Evolutionary conservation across 2,888 invertebrate genomes (phyloP), one percentile per base, ranked within the genome.

Genomic region (Odontomyia ornata): DNA sequence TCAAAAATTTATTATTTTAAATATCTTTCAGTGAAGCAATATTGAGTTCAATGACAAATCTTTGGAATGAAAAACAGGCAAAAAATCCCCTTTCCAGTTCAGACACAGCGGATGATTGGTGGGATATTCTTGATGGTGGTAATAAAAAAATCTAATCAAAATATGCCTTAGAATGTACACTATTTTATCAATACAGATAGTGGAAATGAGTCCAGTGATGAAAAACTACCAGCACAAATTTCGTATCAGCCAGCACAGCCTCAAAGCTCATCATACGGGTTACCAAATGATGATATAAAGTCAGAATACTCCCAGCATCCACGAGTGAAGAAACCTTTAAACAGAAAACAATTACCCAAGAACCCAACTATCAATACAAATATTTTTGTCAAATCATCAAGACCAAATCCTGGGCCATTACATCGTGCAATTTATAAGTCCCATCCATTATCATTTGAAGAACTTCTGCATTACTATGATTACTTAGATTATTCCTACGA

Each of bases 11-110:
- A n/a, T n/a, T n/a, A n/a, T n/a, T n/a, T n/a, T n/a, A n/a, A n/a
- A n/a, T n/a, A n/a, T n/a, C n/a, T n/a, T n/a, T 18, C 47, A 69
- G 69, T n/a, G 2, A 69, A 15, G 47, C 46, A 3, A 69, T 69
- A 3, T 2, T 69, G 47, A 47, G 47, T 11, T 69, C 69, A 11
- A 69, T 69, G 69, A 69, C 69, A 25, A 25, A 47, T 27, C 15
- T 69, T 15, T 69, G 69, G 69, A 69, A 69, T 46, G 69, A 69
- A 13, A 23, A 69, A 25, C 46, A 47, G n/a, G 64, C 60, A 23
- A 23, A 7, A 7, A 13, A 52, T 4, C 3, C 52, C 3, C 15
- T 13, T 15, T 4, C 52, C 52, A 52, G 52, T 18, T 4, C 15
- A 13, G 52, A 52, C 15, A 52, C n/a, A 4, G 7, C 15, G 52